Evolutionary conservation across 30 jellyfish, hydroid and myxozoan genomes (phyloP).

Genomic region (Aurelia coerulea): DNA sequence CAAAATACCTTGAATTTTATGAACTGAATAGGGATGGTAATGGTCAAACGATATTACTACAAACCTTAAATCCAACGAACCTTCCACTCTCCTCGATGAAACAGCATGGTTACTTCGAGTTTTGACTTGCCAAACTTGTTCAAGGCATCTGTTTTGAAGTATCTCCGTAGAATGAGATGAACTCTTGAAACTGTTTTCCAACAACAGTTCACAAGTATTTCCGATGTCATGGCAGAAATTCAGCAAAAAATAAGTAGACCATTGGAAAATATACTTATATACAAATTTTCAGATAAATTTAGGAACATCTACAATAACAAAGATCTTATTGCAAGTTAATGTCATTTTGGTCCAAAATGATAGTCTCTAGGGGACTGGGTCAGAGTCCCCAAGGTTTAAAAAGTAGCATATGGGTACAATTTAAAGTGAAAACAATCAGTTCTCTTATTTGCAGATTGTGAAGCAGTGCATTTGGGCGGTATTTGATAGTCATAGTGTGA

Average conservation of each 20-base stretch:
- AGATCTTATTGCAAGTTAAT: neutral
- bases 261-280: conserved; percentile 2
- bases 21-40: conserved; percentile 23
- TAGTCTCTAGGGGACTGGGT: too few species aligned
- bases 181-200: conserved; percentile 26
- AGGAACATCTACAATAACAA: conserved; percentile 2
- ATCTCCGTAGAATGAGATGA: conserved; percentile 35
- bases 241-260: conserved; percentile 23
- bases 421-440: too few species aligned
- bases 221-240: conserved; percentile 33
- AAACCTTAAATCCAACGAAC: conserved; percentile 27
- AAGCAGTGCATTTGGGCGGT: too few species aligned
- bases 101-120: conserved; percentile 41
- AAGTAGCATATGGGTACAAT: too few species aligned
- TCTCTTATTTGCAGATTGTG: too few species aligned
- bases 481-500: too few species aligned
- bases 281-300: conserved; percentile 27
- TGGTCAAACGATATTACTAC: conserved; percentile 7
- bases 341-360: too few species aligned
- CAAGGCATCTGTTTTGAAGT: conserved; percentile 41
- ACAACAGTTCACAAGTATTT: conserved; percentile 27
- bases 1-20: conserved; percentile 20
- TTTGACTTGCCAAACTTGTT: conserved; percentile 23
- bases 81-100: conserved; percentile 43
- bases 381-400: too few species aligned